Evolutionary conservation across 1,140 invertebrate genomes (phyloP).

Genomic region (Phocides pigmalion): DNA sequence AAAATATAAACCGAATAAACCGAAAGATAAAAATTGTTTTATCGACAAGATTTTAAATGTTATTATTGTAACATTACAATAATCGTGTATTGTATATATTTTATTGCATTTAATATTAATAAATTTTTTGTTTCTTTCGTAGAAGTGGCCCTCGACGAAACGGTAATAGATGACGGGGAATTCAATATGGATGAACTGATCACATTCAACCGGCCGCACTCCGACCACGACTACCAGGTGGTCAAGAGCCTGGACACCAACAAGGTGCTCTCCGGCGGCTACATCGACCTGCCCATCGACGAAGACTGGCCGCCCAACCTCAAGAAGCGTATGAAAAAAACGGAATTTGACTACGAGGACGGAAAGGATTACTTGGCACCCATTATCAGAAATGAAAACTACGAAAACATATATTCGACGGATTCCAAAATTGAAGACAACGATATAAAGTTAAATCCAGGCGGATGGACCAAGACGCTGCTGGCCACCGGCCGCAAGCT

Average conservation of each 20-base stretch:
- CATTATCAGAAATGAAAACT: constrained; percentile 73
- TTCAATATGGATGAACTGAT: constrained; percentile 80
- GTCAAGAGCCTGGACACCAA: constrained; percentile 57
- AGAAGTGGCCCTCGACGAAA: constrained; percentile 74
- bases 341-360: constrained; percentile 75
- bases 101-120: too few species aligned
- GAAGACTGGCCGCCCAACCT: constrained; percentile 75
- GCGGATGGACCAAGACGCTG: constrained; percentile 59
- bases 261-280: constrained; percentile 59
- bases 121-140: constrained; percentile 27
- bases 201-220: constrained; percentile 73
- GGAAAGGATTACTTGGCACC: constrained; percentile 69
- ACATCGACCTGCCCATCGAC: constrained; percentile 79
- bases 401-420: constrained; percentile 59
- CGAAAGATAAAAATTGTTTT: too few species aligned
- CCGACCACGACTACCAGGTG: constrained; percentile 80
- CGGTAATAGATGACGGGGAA: constrained; percentile 76
- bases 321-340: constrained; percentile 75
- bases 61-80: too few species aligned
- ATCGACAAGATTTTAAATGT: too few species aligned
- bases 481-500: constrained; percentile 65
- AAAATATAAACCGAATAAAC: too few species aligned
- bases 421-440: constrained; percentile 49
- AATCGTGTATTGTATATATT: too few species aligned
- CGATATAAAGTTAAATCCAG: constrained; percentile 43